Conservation (phyloP, 1,140 invertebrate genomes). For the Heterodera carotae region DNA sequence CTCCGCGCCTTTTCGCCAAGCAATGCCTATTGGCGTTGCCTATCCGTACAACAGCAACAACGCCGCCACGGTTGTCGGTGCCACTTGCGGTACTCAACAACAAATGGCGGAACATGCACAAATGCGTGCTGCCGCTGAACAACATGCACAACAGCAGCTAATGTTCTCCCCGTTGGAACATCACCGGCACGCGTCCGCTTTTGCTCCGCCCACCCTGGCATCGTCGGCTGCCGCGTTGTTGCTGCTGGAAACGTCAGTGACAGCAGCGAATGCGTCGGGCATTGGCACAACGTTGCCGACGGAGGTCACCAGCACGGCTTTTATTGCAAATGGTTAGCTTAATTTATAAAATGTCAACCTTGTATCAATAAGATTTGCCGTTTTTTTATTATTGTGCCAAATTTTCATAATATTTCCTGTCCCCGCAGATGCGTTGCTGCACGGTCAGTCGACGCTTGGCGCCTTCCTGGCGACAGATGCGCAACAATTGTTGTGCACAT, state of each 20-base stretch:
- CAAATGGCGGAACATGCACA: background rate
- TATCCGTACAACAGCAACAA: background rate
- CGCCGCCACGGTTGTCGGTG: background rate
- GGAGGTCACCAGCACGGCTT: background rate
- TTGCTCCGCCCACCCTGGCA: conserved; percentile 21
- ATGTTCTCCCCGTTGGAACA: conserved; percentile 13
- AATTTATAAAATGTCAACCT: background rate
- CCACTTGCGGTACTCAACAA: too few relatives aligned
- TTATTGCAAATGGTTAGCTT: background rate
- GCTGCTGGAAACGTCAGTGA: background rate
- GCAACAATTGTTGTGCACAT: conserved; percentile 48
- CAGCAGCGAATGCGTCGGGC: background rate
- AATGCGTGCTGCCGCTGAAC: background rate
- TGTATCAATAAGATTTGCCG: too few relatives aligned
- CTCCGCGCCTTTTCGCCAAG: conserved; percentile 5
- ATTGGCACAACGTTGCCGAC: background rate
- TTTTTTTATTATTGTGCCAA: background rate
- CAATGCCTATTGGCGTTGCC: conserved; percentile 4
- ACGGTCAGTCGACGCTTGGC: conserved; percentile 23
- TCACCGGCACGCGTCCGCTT: conserved; percentile 12
- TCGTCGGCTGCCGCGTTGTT: too few relatives aligned
- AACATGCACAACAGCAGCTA: conserved; percentile 14
- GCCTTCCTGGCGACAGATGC: conserved; percentile 41
- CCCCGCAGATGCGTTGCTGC: conserved; percentile 4
- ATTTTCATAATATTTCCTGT: conserved; percentile 7